phyloP scores from a whole-genome alignment of 2,888 invertebrate species.

The Cynaeus angustus region DNA sequence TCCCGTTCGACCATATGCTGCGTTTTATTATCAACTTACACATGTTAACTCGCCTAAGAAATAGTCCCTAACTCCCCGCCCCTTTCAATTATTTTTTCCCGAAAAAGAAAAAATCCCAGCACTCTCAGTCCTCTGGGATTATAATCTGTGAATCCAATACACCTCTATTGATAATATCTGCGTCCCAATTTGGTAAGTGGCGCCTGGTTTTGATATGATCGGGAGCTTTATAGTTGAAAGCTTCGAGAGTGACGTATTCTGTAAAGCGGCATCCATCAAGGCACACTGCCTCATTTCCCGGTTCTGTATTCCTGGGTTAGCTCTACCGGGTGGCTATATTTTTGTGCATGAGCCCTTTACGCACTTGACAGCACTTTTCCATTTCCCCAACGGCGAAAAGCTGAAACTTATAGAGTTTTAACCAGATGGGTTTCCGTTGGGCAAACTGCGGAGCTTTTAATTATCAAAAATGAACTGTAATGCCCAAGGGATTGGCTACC shows the following conservation, averaged over 20 bases:
- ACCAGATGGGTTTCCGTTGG: too few relatives aligned
- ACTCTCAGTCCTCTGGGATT: constrained; percentile 18
- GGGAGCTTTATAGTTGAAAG: constrained; percentile 48
- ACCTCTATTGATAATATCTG: constrained; percentile 46
- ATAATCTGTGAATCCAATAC: constrained; percentile 39
- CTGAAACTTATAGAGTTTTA: constrained; percentile 12
- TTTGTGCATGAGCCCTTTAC: constrained; percentile 49
- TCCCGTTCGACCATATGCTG: constrained; percentile 40
- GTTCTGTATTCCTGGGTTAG: constrained; percentile 40
- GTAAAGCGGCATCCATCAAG: constrained; percentile 50
- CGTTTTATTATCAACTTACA: constrained; percentile 57
- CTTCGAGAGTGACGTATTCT: constrained; percentile 45
- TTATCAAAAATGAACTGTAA: constrained; percentile 4
- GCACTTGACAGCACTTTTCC: constrained; percentile 51
- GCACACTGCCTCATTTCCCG: constrained; percentile 46
- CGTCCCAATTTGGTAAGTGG: constrained; percentile 50
- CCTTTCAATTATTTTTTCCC: constrained; percentile 23
- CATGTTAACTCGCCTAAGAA: constrained; percentile 52
- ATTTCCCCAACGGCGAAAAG: constrained; percentile 40
- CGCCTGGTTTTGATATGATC: constrained; percentile 48
- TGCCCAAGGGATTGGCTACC: neutral
- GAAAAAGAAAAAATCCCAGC: constrained; percentile 2
- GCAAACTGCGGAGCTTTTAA: constrained; percentile 28
- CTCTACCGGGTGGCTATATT: constrained; percentile 47
- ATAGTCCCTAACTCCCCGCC: neutral